phyloP scores from a whole-genome alignment of 2,797 vertebrate genomes.

The Brotula barbata region DNA sequence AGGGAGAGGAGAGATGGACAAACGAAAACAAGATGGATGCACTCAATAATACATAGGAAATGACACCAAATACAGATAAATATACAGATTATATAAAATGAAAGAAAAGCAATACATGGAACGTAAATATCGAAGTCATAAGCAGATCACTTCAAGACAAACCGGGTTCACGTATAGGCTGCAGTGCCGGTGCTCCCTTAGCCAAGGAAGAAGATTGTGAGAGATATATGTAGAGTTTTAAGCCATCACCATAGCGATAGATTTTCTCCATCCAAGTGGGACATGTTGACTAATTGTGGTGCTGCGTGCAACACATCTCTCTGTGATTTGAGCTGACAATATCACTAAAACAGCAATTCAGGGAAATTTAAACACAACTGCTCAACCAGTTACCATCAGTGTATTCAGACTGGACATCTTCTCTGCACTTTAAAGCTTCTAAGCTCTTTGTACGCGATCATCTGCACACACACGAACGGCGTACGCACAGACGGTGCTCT shows the following conservation, averaged over 20 bases:
- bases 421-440: constrained; percentile 74
- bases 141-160: no score
- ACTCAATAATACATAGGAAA: no score
- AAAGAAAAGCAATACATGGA: no score
- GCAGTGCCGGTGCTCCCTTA: no score
- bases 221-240: constrained; percentile 17
- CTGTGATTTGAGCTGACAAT: constrained; percentile 17
- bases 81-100: no score
- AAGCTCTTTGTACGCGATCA: constrained; percentile 55
- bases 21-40: constrained; percentile 17
- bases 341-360: constrained; percentile 38
- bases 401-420: constrained; percentile 78
- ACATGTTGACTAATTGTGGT: no score
- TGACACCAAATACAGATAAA: no score
- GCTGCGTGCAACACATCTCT: no score
- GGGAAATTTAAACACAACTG: constrained; percentile 37
- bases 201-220: constrained; percentile 7
- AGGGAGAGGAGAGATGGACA: constrained; percentile 20
- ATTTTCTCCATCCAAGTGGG: constrained; percentile 23
- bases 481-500: constrained; percentile 17
- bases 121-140: no score
- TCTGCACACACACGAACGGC: constrained; percentile 29
- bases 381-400: constrained; percentile 65
- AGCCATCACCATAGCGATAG: constrained; percentile 5
- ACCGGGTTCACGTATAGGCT: no score